Conservation (phyloP, 2,888 invertebrate genomes). For the Frankliniella fusca region DNA sequence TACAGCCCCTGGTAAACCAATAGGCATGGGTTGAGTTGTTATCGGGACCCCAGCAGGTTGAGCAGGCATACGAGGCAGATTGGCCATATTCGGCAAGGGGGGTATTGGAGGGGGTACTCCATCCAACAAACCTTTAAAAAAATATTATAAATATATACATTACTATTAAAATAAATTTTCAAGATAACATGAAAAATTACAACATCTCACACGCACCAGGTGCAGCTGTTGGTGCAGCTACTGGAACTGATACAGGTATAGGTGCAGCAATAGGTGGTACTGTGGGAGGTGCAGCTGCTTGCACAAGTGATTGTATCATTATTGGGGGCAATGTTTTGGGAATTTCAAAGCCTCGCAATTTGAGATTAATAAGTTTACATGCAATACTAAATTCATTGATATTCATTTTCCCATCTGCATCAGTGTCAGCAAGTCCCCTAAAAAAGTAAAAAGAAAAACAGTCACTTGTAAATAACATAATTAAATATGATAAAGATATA, state of each 20-base stretch:
- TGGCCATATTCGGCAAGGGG: constrained; percentile 46
- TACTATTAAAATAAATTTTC: not conserved
- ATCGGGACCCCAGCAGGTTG: not conserved
- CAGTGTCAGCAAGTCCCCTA: constrained; percentile 87
- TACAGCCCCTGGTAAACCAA: not conserved
- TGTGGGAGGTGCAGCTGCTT: constrained; percentile 27
- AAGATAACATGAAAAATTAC: not conserved
- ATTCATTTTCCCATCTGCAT: constrained; percentile 95
- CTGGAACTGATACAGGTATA: constrained; percentile 42
- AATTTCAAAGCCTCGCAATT: constrained; percentile 85
- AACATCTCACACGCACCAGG: constrained; percentile 37
- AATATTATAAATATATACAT: not conserved
- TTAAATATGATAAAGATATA: not conserved
- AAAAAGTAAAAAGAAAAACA: constrained; percentile 27
- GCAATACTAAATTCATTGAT: constrained; percentile 96
- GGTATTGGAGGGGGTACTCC: constrained; percentile 45
- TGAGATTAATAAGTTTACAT: constrained; percentile 91
- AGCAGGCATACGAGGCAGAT: constrained; percentile 39
- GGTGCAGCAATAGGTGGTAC: constrained; percentile 43
- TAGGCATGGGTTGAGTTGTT: not conserved
- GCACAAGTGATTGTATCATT: constrained; percentile 57
- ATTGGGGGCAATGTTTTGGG: constrained; percentile 80
- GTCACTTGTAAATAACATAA: not conserved
- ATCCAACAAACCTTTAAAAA: constrained; percentile 38
- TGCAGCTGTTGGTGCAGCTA: constrained; percentile 50